Percentiles rank a stretch among this genome's conserved stretches.
phyloP scores from a whole-genome alignment of 2,113 vertebrate genomes.

The Elaphurus davidianus region DNA sequence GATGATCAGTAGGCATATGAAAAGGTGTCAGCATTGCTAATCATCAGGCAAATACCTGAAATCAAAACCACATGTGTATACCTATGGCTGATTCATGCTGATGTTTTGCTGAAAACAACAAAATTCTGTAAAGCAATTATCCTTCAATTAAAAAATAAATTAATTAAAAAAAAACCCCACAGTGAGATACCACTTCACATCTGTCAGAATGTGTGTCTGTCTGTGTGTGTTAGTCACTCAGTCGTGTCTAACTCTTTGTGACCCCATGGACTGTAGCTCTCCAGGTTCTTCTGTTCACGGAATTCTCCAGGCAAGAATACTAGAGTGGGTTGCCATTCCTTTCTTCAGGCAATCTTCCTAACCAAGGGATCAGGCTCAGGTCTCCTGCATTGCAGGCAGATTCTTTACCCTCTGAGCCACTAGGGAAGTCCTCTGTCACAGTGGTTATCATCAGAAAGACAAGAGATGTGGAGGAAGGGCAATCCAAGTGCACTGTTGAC shows the following conservation, averaged over 20 bases:
- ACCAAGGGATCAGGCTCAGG: neutral
- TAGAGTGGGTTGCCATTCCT: neutral
- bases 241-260: neutral
- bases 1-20: neutral
- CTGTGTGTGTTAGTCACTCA: neutral
- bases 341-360: neutral
- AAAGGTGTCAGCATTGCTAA: neutral
- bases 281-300: neutral
- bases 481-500: neutral
- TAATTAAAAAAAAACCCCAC: rapidly evolving
- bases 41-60: neutral
- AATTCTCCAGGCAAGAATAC: neutral
- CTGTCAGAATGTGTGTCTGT: neutral
- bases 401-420: neutral
- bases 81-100: neutral
- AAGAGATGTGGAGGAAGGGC: neutral
- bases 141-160: neutral
- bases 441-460: neutral
- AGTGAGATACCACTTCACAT: neutral
- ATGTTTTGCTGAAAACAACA: neutral
- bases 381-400: neutral
- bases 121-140: neutral
- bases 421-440: neutral
- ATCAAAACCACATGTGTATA: neutral
- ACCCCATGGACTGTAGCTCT: neutral